Evolutionary conservation across 2,113 vertebrate species (phyloP).

Genomic region (Naja naja): DNA sequence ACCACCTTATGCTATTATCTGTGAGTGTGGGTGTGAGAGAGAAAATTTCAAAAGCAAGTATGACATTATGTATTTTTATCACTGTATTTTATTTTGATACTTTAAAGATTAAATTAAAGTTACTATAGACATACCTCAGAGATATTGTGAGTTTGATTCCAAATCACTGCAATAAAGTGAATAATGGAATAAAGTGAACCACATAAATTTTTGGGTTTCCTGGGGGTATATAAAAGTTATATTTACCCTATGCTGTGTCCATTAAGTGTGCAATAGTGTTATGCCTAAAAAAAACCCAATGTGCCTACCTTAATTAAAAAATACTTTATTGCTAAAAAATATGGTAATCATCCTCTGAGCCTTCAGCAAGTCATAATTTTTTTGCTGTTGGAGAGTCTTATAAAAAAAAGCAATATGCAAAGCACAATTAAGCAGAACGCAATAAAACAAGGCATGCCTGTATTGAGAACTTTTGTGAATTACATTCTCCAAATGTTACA

Average conservation of each 20-base stretch:
- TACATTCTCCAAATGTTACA: background rate
- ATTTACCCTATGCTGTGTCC: background rate
- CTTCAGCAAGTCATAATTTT: background rate
- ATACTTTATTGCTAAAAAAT: background rate
- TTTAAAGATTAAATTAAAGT: background rate
- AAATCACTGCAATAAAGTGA: background rate
- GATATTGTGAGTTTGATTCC: background rate
- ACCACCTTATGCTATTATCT: slow-evolving; percentile 2
- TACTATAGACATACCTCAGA: background rate
- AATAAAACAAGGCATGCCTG: background rate
- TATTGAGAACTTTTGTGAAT: background rate
- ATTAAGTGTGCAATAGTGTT: background rate
- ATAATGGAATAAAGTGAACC: background rate
- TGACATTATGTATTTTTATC: background rate
- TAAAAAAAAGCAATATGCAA: background rate
- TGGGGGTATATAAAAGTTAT: background rate
- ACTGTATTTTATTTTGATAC: background rate
- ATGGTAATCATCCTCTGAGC: background rate
- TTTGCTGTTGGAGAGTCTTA: background rate
- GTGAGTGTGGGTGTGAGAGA: background rate
- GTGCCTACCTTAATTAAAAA: background rate
- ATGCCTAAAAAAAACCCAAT: background rate
- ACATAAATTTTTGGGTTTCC: background rate
- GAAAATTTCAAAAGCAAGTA: background rate
- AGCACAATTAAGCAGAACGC: background rate